Percentiles rank a stretch among this genome's conserved stretches.
These are phyloP conservation scores for Heterohyrax brucei DNA, from an alignment of 2,797 vertebrate genomes.

Conservation along the genomic window DNA sequence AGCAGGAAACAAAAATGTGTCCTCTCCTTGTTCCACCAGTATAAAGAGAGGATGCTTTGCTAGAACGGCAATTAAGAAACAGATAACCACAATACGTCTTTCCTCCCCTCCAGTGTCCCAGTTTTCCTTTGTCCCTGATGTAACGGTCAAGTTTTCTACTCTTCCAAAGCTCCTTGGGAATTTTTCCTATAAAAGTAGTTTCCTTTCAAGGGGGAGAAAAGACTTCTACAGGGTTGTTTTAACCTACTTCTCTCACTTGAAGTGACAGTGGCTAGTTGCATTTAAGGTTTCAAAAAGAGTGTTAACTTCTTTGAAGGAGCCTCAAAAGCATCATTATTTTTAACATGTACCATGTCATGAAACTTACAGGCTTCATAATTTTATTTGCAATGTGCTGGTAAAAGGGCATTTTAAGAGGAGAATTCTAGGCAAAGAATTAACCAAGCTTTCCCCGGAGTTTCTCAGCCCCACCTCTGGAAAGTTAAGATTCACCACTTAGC, in stretches of 20 bases:
- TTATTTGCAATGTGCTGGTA: conserved; percentile 28
- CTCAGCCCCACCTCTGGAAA: conserved; percentile 40
- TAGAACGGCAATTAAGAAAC: conserved; percentile 49
- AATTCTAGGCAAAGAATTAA: conserved; percentile 19
- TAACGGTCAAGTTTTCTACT: conserved; percentile 43
- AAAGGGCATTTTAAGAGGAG: background rate
- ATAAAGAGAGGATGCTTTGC: conserved; percentile 16
- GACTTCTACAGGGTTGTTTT: conserved; percentile 16
- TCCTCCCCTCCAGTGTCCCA: conserved; percentile 13
- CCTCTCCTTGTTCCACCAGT: background rate
- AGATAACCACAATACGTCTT: conserved; percentile 41
- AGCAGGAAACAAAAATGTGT: conserved; percentile 11
- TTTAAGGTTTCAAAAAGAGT: conserved; percentile 60
- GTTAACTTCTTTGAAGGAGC: conserved; percentile 39
- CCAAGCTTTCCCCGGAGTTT: background rate
- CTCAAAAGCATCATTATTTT: conserved; percentile 40
- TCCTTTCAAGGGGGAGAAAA: conserved; percentile 63
- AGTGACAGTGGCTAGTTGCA: conserved; percentile 48
- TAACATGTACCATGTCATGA: background rate
- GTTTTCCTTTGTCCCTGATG: conserved; percentile 54
- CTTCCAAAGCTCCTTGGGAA: background rate
- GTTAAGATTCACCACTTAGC: background rate
- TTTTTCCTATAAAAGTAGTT: conserved; percentile 38
- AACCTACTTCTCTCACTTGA: conserved; percentile 37
- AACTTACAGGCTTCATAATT: conserved; percentile 49